A percentile compares a stretch with the other conserved stretches of the same genome.
Evolutionary conservation across 1,140 invertebrate species (phyloP).

Genomic region (Heterodera schachtii): DNA sequence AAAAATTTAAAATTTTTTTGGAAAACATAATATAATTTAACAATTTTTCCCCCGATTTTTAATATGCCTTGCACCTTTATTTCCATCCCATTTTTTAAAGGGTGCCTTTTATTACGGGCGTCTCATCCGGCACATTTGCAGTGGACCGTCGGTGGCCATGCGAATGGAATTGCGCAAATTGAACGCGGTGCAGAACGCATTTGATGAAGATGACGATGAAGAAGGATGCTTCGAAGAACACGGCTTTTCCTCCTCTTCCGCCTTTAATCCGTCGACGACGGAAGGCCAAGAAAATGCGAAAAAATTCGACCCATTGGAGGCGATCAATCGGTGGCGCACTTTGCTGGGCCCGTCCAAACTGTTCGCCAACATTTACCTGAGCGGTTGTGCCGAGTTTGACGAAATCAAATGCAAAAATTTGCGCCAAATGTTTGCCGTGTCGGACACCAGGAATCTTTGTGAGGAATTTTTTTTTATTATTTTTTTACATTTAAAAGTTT

Average conservation of each 20-base stretch:
- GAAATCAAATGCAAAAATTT: constrained; percentile 14
- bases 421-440: constrained; percentile 34
- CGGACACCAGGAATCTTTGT: constrained; percentile 37
- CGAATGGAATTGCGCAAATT: constrained; percentile 20
- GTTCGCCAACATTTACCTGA: constrained; percentile 34
- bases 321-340: constrained; percentile 31
- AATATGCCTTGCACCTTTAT: too few relatives aligned
- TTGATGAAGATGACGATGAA: background rate
- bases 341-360: constrained; percentile 36
- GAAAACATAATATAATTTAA: too few relatives aligned
- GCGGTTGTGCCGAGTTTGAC: constrained; percentile 21
- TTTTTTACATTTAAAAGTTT: background rate
- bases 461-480: background rate
- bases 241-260: background rate
- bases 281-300: background rate
- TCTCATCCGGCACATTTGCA: constrained; percentile 29
- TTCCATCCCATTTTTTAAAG: background rate
- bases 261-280: background rate
- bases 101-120: constrained; percentile 29
- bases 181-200: background rate
- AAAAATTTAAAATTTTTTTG: background rate
- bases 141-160: constrained; percentile 33
- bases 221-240: too few relatives aligned
- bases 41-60: too few relatives aligned
- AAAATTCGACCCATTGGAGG: background rate